Conservation (phyloP, 2,113 vertebrate genomes). For the Rissa tridactyla region DNA sequence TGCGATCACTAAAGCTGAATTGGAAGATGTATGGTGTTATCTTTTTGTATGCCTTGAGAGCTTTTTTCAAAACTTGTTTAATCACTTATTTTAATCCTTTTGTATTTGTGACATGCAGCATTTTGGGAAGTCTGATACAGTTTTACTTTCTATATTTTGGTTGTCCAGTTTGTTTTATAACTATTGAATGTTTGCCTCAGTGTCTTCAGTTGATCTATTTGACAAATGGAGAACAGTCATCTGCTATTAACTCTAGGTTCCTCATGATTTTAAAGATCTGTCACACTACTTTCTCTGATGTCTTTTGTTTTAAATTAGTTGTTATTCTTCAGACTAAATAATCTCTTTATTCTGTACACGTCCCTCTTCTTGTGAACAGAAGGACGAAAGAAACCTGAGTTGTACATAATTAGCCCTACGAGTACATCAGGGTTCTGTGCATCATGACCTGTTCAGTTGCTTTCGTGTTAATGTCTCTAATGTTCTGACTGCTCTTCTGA, state of each 20-base stretch:
- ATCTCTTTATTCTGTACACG: not conserved
- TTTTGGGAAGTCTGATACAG: not conserved
- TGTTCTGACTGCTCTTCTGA: not conserved
- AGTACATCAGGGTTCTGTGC: not conserved
- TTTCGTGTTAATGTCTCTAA: not conserved
- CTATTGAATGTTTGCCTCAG: not conserved
- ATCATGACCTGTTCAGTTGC: not conserved
- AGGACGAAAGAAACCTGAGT: not conserved
- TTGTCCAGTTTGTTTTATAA: not conserved
- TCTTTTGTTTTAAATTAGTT: not conserved
- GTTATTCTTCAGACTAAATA: not conserved
- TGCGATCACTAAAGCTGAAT: not conserved
- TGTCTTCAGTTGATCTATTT: not conserved
- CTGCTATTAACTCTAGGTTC: not conserved
- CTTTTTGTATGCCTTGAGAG: not conserved
- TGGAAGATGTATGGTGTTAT: not conserved
- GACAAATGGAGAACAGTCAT: not conserved
- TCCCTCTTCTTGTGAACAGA: not conserved
- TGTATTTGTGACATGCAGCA: not conserved
- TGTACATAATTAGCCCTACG: not conserved
- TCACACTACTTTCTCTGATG: not conserved
- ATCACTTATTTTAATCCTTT: not conserved
- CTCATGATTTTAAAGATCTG: not conserved
- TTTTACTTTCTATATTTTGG: not conserved
- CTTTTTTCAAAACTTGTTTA: not conserved